Evolutionary conservation across 2,113 vertebrate genomes (phyloP).

Genomic region (Sinocyclocheilus maitianheensis): DNA sequence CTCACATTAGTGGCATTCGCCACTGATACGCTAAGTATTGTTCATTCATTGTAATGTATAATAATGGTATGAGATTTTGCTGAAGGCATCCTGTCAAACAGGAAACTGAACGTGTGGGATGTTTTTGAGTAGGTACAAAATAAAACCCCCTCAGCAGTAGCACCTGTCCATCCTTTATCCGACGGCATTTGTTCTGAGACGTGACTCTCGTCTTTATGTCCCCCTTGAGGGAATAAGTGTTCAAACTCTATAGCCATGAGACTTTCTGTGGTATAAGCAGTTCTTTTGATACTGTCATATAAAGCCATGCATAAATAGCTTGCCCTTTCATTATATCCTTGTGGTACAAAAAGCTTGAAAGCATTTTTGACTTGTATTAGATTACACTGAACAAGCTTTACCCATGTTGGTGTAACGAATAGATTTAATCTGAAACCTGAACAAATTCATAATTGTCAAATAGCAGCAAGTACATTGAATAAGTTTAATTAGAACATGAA

Average conservation of each 20-base stretch:
- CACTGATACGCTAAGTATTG: not conserved
- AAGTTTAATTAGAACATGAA: not conserved
- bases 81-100: not conserved
- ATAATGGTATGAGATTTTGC: not conserved
- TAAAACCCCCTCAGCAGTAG: not conserved
- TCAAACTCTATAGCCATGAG: conserved; percentile 24
- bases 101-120: not conserved
- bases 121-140: not conserved
- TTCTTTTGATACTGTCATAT: conserved; percentile 35
- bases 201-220: conserved; percentile 6
- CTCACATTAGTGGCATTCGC: no score
- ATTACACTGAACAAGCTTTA: conserved; percentile 18
- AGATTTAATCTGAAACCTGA: not conserved
- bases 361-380: conserved; percentile 30
- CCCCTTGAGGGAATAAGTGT: conserved; percentile 35
- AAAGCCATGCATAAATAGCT: not conserved
- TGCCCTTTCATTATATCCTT: conserved; percentile 15
- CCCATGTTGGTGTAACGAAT: not conserved
- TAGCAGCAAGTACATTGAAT: not conserved
- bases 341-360: conserved; percentile 23
- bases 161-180: not conserved
- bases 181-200: conserved; percentile 16
- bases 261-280: conserved; percentile 31
- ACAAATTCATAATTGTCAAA: not conserved
- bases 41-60: not conserved